These are phyloP conservation scores for Sarcoramphus papa DNA, from an alignment of 2,797 vertebrate species.

Conservation along the genomic window DNA sequence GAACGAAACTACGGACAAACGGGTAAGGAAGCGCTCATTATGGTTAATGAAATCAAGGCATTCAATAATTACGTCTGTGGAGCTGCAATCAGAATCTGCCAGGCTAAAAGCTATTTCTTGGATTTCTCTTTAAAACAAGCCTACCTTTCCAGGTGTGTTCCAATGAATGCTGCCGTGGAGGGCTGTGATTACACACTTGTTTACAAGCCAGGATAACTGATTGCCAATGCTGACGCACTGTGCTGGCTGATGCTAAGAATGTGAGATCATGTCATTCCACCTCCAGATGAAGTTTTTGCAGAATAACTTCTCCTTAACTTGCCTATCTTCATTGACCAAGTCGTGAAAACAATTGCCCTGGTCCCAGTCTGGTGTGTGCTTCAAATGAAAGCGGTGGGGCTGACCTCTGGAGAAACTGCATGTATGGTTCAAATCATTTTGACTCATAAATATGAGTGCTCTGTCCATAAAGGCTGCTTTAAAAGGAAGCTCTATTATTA, in stretches of 20 bases:
- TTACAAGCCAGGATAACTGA: neutral
- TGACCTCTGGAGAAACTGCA: neutral
- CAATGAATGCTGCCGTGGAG: neutral
- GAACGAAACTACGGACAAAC: accelerated
- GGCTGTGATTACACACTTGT: neutral
- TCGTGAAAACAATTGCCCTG: neutral
- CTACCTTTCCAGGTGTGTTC: neutral
- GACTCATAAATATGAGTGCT: neutral
- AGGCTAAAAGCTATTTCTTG: neutral
- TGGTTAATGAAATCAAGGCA: neutral
- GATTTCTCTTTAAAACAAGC: neutral
- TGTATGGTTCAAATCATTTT: neutral
- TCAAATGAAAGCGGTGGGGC: neutral
- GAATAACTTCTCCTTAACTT: neutral
- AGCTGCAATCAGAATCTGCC: neutral
- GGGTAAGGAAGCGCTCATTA: neutral
- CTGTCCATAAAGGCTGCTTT: neutral
- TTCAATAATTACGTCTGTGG: neutral
- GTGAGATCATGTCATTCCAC: neutral
- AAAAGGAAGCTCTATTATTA: neutral
- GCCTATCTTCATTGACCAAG: neutral
- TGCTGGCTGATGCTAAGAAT: neutral
- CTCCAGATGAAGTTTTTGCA: neutral
- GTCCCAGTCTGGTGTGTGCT: neutral
- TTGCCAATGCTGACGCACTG: neutral